phyloP scores from a whole-genome alignment of 2,888 invertebrate species.

The Caenorhabditis macrosperma region DNA sequence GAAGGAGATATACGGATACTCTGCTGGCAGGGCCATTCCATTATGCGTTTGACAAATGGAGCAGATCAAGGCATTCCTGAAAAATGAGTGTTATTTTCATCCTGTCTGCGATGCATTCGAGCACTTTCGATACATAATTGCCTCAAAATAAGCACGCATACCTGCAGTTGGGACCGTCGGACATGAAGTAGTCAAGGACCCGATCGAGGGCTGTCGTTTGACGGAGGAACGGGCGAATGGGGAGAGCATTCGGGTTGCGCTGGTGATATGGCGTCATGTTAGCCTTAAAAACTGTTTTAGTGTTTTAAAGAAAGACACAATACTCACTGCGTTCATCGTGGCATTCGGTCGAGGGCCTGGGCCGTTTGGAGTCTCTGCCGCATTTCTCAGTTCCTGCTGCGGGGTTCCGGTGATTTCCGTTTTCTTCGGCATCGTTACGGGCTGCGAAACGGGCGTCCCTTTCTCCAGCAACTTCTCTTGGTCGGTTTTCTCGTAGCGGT shows the following conservation, averaged over 20 bases:
- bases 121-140: background rate
- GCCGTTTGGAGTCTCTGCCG: slow-evolving; percentile 4
- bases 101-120: too few species aligned
- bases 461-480: slow-evolving; percentile 8
- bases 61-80: slow-evolving; percentile 92
- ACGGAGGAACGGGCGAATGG: slow-evolving; percentile 58
- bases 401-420: slow-evolving; percentile 1
- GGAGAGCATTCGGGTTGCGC: slow-evolving; percentile 29
- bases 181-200: slow-evolving; percentile 93
- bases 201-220: slow-evolving; percentile 88
- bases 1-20: slow-evolving; percentile 87
- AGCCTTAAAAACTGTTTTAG: slow-evolving; percentile 23
- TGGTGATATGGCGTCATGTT: slow-evolving; percentile 37
- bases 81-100: slow-evolving; percentile 36
- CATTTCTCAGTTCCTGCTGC: slow-evolving; percentile 8
- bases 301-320: background rate
- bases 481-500: slow-evolving; percentile 86
- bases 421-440: background rate
- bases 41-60: slow-evolving; percentile 92
- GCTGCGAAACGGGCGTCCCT: background rate
- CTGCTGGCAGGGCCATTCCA: slow-evolving; percentile 88
- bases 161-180: slow-evolving; percentile 94
- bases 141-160: slow-evolving; percentile 16
- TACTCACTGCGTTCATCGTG: slow-evolving; percentile 25
- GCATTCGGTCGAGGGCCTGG: background rate